These are phyloP conservation scores for Vollenhovia emeryi DNA, from an alignment of 1,140 invertebrate species.

Conservation along the genomic window DNA sequence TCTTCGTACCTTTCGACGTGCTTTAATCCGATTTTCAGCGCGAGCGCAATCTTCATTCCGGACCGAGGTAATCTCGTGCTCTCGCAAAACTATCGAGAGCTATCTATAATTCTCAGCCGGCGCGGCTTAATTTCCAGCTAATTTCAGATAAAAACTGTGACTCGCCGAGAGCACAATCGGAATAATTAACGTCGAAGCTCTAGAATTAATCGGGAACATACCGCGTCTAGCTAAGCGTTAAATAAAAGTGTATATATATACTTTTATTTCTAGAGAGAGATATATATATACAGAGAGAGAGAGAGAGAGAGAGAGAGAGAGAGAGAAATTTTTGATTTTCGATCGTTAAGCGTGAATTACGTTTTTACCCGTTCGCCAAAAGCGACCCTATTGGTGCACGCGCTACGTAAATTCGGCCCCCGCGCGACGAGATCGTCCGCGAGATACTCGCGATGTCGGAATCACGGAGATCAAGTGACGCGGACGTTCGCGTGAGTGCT, in stretches of 20 bases:
- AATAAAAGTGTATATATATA: too few relatives aligned
- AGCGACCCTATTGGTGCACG: background rate
- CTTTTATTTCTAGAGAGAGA: too few relatives aligned
- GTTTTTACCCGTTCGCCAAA: background rate
- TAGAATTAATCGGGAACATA: background rate
- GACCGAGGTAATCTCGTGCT: background rate
- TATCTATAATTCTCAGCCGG: background rate
- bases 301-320: background rate
- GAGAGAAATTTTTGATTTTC: background rate
- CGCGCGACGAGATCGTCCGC: background rate
- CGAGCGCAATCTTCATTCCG: background rate
- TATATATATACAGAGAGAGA: too few relatives aligned
- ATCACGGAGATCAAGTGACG: slow-evolving; percentile 42
- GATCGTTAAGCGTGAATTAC: background rate
- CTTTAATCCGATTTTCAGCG: background rate
- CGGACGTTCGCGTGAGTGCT: background rate
- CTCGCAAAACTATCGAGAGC: background rate
- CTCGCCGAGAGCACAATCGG: too few relatives aligned
- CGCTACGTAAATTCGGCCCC: background rate
- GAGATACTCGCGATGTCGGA: slow-evolving; percentile 5
- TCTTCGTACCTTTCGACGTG: background rate
- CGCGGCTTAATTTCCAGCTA: background rate
- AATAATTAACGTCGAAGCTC: background rate
- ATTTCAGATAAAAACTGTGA: background rate
- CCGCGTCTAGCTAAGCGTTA: background rate